Evolutionary conservation across 2,113 vertebrate species (phyloP).

Genomic region (Mirounga angustirostris): DNA sequence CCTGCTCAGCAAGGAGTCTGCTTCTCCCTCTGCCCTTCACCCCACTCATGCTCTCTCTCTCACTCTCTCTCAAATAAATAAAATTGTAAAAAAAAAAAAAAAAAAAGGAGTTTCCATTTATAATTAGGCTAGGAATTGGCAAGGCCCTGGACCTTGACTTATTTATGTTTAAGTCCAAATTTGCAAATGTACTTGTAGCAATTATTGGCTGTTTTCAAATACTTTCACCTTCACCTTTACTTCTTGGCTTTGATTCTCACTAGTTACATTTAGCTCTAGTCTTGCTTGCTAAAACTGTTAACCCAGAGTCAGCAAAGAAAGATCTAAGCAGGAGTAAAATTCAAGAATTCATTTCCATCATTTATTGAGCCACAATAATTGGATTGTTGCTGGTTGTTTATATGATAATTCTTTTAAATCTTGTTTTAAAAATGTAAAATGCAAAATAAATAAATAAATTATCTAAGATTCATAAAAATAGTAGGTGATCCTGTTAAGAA

Average conservation of each 20-base stretch:
- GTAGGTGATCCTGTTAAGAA: not conserved
- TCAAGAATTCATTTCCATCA: not conserved
- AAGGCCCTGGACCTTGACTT: not conserved
- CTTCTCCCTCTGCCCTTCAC: too few species aligned
- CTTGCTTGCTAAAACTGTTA: not conserved
- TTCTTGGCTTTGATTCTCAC: not conserved
- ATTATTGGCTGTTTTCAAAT: not conserved
- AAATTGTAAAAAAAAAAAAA: too few species aligned
- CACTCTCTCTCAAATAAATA: too few species aligned
- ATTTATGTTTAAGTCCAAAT: not conserved
- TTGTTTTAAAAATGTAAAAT: constrained; percentile 10
- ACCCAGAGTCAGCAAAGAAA: not conserved
- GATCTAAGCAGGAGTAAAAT: not conserved
- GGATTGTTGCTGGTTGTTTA: not conserved
- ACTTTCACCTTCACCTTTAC: not conserved
- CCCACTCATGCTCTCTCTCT: too few species aligned
- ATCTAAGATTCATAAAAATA: constrained; percentile 27
- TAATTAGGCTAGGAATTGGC: not conserved
- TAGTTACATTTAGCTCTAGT: not conserved
- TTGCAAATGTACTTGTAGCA: not conserved
- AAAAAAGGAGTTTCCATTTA: not conserved
- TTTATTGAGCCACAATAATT: not conserved
- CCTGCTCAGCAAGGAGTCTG: too few species aligned
- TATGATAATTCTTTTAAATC: constrained; percentile 2
- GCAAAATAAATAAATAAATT: not conserved